phyloP scores from a whole-genome alignment of 2,113 vertebrate genomes.

The Lepisosteus oculatus region DNA sequence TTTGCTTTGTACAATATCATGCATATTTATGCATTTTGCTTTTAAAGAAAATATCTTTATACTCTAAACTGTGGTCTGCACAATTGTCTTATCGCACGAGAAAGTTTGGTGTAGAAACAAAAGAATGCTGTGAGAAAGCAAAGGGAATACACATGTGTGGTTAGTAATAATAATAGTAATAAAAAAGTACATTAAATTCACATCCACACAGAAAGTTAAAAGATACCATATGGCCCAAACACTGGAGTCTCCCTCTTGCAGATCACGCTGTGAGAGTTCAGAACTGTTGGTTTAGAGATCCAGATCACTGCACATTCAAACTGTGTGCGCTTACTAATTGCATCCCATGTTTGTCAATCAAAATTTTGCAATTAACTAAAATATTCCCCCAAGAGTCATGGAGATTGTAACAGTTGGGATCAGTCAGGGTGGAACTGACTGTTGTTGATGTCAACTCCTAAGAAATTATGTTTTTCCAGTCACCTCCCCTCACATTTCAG shows the following conservation, averaged over 20 bases:
- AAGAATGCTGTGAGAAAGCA: background rate
- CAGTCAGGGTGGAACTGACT: slow-evolving; percentile 1
- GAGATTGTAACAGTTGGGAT: slow-evolving; percentile 49
- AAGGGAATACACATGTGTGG: background rate
- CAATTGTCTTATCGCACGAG: background rate
- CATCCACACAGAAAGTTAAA: slow-evolving; percentile 59
- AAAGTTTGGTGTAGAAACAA: background rate
- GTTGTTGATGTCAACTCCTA: slow-evolving; percentile 3
- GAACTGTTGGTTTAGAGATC: slow-evolving; percentile 84
- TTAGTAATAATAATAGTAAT: background rate
- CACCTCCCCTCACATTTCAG: background rate
- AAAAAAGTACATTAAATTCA: background rate
- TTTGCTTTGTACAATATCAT: too few relatives aligned
- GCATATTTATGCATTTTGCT: too few relatives aligned
- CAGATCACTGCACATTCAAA: slow-evolving; percentile 87
- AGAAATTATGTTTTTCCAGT: background rate
- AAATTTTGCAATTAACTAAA: slow-evolving; percentile 84
- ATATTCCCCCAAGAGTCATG: slow-evolving; percentile 79
- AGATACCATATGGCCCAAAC: slow-evolving; percentile 86
- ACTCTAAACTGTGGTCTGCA: background rate
- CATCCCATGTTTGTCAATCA: slow-evolving; percentile 91
- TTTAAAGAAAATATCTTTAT: too few relatives aligned
- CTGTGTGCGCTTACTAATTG: slow-evolving; percentile 86
- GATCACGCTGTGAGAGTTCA: slow-evolving; percentile 85
- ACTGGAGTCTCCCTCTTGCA: slow-evolving; percentile 75